Base-by-base conservation (phyloP, 2,888 invertebrate genomes). In the Dasysyrphus tricinctus region DNA sequence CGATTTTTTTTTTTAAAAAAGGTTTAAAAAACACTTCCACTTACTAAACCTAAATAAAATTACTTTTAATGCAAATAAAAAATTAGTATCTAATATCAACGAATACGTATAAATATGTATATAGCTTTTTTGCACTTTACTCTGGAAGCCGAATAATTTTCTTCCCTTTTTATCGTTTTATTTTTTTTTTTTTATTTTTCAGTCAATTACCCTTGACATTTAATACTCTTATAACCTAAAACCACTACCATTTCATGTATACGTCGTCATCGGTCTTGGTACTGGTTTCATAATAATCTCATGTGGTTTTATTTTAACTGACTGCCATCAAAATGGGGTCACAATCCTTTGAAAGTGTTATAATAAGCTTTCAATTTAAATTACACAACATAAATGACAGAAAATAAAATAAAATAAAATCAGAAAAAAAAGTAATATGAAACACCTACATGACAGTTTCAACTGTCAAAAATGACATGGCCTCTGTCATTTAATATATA, bases 141-240 rank as follows among this genome's bases (percentile, higher is more conserved):
- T 34, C 57, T 63, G 34, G 29, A 75, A 32, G 16, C 32, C 42
- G 14, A 74, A 29, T 11, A 51, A 42, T 61, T 32, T 42, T 69
- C 16, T 24, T 29, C 70, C 67, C 57, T 24, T 42, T 59, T 75
- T 44, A 39, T 54, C 29, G 32, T 19, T 19, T 37, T 3, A 32
- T 32, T 2, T 2, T 5, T 32, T 57, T 34, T 54, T 54, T 56
- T 32, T 34, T 54, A 29, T 56, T 32, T 54, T 54, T 57, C 59
- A 49, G 59, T 44, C 80, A 84, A 75, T 80, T 84, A 80, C 54
- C 80, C 80, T 73, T 76, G 84, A 72, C 54, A 76, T 67, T 76
- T 67, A 80, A 80, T 79, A 29, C 83, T 56, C 56, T 42, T 76
- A 37, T 19, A 77, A 59, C 49, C 24, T 59, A 63, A n/a, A n/a